Evolutionary conservation across 2,888 invertebrate genomes (phyloP), one percentile per base, ranked within the genome.

Genomic region (Leptothorax acervorum): DNA sequence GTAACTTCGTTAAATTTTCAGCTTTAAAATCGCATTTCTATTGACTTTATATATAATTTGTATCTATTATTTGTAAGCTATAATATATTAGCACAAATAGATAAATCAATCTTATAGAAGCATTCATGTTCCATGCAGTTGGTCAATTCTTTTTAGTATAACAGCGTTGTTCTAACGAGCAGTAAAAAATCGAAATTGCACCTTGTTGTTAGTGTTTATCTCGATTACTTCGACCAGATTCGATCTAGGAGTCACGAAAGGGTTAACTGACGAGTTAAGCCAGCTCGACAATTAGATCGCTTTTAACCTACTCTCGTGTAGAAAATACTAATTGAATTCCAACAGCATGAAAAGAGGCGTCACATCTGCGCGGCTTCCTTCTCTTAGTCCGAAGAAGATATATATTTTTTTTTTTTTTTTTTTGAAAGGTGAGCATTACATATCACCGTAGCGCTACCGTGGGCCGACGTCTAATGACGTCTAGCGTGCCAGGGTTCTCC

Each of bases 381-480:
- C 48, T 23, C n/a, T n/a, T n/a, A 73, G 35, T 48, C 42, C 4
- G 39, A 81, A n/a, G 60, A 48, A 81, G 60, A 62, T 35, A 6
- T 35, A 31, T 31, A 31, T 31, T 1, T 31, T n/a, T 73, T 73
- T 63, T 73, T 31, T 23, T 73, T 73, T 63, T 73, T 81, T 39
- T 39, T 81, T 39, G 73, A 60, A 60, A 71, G 48, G 23, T 31
- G 48, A 79, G 23, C 73, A 28, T 81, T 81, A 48, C 73, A 48
- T 81, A 73, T 73, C 60, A 48, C 48, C 60, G 48, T 73, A 48
- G 35, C 35, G 60, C 48, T 71, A 48, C 53, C 68, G 76, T 42
- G 63, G 71, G 63, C 39, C 81, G 79, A 78, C 82, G 63, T 82
- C 63, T 82, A 82, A 82, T 79, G 82, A 82, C 35, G 35, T 35